Conservation (phyloP, 35 echinoderm and acorn worm species). For the Anneissia japonica region DNA sequence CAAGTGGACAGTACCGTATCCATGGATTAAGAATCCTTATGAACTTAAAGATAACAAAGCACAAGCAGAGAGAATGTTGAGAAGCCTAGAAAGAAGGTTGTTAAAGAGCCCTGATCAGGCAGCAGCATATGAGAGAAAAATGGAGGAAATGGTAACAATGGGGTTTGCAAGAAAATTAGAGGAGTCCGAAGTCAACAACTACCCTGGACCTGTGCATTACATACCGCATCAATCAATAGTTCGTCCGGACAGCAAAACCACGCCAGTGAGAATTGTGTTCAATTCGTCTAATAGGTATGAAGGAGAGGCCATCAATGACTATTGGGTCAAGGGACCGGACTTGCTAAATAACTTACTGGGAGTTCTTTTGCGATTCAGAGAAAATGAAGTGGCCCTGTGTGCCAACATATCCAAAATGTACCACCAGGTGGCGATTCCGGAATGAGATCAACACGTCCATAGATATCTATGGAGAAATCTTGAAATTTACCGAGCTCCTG, state of each 20-base stretch:
- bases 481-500: not conserved
- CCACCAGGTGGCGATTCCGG: not conserved
- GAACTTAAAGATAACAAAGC: slow-evolving; percentile 28
- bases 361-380: slow-evolving; percentile 27
- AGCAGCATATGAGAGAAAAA: slow-evolving; percentile 8
- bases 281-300: slow-evolving; percentile 44
- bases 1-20: slow-evolving; percentile 55
- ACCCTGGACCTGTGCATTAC: slow-evolving; percentile 43
- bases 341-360: slow-evolving; percentile 11
- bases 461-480: slow-evolving; percentile 40
- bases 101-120: slow-evolving; percentile 44
- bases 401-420: not conserved
- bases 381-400: slow-evolving; percentile 23
- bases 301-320: not conserved
- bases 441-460: slow-evolving; percentile 32
- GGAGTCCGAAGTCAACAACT: slow-evolving; percentile 2
- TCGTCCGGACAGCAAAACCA: slow-evolving; percentile 48
- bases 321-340: not conserved
- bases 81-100: slow-evolving; percentile 39
- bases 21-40: slow-evolving; percentile 50
- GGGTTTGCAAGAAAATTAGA: slow-evolving; percentile 25
- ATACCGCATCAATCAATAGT: slow-evolving; percentile 39
- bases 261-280: slow-evolving; percentile 32
- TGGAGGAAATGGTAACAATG: slow-evolving; percentile 47
- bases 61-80: slow-evolving; percentile 21